Evolutionary conservation across 2,113 vertebrate species (phyloP).

Genomic region (Labeo catla): DNA sequence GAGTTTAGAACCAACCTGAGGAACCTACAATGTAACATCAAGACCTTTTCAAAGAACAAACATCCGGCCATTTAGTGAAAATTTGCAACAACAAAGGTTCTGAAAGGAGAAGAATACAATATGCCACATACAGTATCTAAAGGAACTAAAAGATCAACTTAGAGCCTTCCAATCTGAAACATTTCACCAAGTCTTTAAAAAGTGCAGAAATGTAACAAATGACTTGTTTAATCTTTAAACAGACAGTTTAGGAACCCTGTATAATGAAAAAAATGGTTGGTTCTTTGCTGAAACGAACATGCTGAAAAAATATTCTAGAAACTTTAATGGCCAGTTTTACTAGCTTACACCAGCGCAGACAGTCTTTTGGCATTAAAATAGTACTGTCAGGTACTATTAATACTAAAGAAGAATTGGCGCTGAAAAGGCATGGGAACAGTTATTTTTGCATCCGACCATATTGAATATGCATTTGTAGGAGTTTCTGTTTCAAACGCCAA

Average conservation of each 20-base stretch:
- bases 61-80: neutral
- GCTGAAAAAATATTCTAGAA: neutral
- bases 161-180: neutral
- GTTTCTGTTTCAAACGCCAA: too few species aligned
- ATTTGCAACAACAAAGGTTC: neutral
- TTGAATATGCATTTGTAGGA: too few species aligned
- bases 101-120: neutral
- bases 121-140: neutral
- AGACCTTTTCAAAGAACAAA: neutral
- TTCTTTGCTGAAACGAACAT: neutral
- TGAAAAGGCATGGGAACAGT: too few species aligned
- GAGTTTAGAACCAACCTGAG: neutral
- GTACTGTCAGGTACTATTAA: too few species aligned
- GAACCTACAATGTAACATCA: neutral
- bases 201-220: neutral
- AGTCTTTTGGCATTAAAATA: too few species aligned
- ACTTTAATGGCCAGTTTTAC: too few species aligned
- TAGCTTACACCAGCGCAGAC: too few species aligned
- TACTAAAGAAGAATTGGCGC: too few species aligned
- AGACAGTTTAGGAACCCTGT: neutral
- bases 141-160: neutral
- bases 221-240: neutral
- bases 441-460: too few species aligned
- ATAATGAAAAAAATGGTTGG: neutral
- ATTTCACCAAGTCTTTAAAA: too few species aligned